Conservation (phyloP, 2,797 vertebrate genomes). For the Lerista edwardsae region DNA sequence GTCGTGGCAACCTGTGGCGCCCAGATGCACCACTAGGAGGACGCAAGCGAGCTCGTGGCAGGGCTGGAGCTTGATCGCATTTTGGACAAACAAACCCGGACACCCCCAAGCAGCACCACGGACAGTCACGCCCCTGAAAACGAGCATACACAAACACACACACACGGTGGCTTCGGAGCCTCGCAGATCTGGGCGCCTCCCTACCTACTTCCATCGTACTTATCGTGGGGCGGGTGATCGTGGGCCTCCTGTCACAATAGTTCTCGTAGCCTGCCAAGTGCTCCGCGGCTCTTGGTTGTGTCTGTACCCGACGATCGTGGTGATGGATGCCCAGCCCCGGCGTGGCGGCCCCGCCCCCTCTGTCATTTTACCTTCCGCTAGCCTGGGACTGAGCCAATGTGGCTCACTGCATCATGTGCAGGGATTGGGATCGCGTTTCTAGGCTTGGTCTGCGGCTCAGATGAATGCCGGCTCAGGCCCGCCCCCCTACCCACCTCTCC, state of each 20-base stretch:
- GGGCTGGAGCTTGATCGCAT: too few relatives aligned
- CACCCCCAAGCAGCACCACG: slow-evolving; percentile 7
- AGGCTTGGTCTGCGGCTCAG: neutral
- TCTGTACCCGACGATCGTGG: neutral
- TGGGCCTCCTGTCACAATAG: neutral
- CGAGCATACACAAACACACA: neutral
- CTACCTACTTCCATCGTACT: too few relatives aligned
- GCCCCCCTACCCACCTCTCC: neutral
- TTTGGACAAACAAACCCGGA: neutral
- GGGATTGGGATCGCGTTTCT: neutral
- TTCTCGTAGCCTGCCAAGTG: neutral
- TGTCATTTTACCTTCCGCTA: neutral
- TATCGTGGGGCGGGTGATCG: too few relatives aligned
- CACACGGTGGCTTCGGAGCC: neutral
- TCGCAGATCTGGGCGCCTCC: neutral
- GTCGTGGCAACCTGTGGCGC: neutral
- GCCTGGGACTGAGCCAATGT: neutral
- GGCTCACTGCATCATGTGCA: neutral
- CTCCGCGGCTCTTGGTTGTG: neutral
- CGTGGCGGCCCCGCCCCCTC: neutral
- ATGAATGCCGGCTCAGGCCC: neutral
- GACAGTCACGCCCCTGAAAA: slow-evolving; percentile 3
- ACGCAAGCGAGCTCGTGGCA: neutral
- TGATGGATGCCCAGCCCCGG: too few relatives aligned
- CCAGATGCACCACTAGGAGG: too few relatives aligned